phyloP scores from a whole-genome alignment of 2,888 invertebrate genomes.

The Philhelius pedissequus region DNA sequence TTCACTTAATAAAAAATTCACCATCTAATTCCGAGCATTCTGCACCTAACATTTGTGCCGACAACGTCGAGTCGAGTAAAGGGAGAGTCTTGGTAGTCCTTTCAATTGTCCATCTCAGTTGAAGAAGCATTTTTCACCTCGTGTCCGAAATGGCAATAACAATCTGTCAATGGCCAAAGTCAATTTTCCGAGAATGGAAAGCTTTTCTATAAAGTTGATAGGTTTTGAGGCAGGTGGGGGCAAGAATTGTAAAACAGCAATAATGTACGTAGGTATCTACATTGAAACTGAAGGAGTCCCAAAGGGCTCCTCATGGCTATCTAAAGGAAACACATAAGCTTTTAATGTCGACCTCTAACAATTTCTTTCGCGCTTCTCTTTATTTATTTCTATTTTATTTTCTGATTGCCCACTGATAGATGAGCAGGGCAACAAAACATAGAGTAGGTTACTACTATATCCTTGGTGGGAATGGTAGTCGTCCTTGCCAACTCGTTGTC shows the following conservation, averaged over 20 bases:
- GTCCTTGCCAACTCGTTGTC: conserved; percentile 56
- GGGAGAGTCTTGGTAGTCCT: not conserved
- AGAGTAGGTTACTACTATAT: not conserved
- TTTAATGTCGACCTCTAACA: conserved; percentile 19
- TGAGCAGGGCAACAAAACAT: conserved; percentile 51
- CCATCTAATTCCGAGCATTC: conserved; percentile 4
- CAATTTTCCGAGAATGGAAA: conserved; percentile 49
- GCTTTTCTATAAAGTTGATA: not conserved
- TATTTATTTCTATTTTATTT: not conserved
- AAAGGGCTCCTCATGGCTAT: not conserved
- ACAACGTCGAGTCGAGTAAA: too few species aligned
- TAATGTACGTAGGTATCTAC: not conserved
- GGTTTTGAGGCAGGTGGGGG: not conserved
- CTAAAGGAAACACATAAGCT: conserved; percentile 42
- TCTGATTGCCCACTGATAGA: conserved; percentile 58
- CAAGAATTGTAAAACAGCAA: not conserved
- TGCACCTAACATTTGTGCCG: conserved; percentile 1
- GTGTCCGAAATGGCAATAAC: conserved; percentile 63
- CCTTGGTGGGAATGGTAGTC: not conserved
- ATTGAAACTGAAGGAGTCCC: conserved; percentile 16
- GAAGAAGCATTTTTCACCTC: conserved; percentile 60
- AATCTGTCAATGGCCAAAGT: conserved; percentile 66
- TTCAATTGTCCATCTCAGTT: conserved; percentile 47
- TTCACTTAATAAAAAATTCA: conserved; percentile 59
- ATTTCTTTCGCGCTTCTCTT: conserved; percentile 13